These are phyloP conservation scores for Euspilapteryx auroguttella DNA, from an alignment of 2,888 invertebrate genomes.

Conservation along the genomic window DNA sequence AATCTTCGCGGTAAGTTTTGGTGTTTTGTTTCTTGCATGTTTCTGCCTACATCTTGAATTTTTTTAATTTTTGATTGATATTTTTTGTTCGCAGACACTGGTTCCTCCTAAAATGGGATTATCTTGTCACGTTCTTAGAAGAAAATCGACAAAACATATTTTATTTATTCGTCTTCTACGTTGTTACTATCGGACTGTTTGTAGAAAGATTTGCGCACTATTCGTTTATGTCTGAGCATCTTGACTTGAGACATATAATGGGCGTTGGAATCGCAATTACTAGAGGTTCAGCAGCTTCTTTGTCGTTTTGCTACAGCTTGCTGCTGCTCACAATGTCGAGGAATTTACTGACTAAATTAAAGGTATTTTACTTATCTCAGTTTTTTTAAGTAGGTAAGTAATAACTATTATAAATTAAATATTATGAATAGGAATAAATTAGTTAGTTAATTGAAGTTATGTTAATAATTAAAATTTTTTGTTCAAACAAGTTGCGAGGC, in stretches of 20 bases:
- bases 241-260: conserved; percentile 94
- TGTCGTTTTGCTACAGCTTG: conserved; percentile 93
- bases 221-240: conserved; percentile 94
- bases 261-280: conserved; percentile 96
- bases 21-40: conserved; percentile 3
- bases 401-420: neutral
- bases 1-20: conserved; percentile 53
- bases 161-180: conserved; percentile 92
- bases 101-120: conserved; percentile 80
- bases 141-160: conserved; percentile 96
- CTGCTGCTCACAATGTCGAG: conserved; percentile 89
- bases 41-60: too few relatives aligned
- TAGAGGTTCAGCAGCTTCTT: conserved; percentile 88
- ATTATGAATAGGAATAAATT: too few relatives aligned
- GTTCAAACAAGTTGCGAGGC: too few relatives aligned
- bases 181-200: conserved; percentile 91
- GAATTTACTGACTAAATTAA: conserved; percentile 89
- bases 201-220: conserved; percentile 95
- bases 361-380: too few relatives aligned
- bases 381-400: too few relatives aligned
- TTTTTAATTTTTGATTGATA: neutral
- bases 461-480: too few relatives aligned
- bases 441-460: too few relatives aligned
- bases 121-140: conserved; percentile 87
- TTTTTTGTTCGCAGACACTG: conserved; percentile 56